Evolutionary conservation across 2,888 invertebrate species (phyloP), one percentile per base, ranked within the genome.

Genomic region (Drosophila emarginata): DNA sequence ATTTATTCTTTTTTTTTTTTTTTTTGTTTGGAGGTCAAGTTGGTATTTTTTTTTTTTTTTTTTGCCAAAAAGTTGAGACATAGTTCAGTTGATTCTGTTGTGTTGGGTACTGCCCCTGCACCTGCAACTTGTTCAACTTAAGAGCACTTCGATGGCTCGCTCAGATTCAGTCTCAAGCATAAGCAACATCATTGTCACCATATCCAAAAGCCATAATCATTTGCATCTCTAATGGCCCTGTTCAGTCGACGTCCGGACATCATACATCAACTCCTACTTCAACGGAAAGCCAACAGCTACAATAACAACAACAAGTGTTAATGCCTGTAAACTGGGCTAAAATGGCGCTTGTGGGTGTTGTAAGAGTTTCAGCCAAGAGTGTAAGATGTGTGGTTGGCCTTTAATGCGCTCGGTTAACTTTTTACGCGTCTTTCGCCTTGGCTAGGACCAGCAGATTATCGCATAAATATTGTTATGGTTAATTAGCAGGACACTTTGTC

Each of bases 391-490:
- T 62, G 69, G 45, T 12, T 71, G 79, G 51, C 68, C 67, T 72
- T 45, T 85, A 84, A 84, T 79, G 79, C 61, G 77, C 71, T 71
- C 72, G 79, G 76, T 80, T 85, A 85, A 78, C 80, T 78, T 85
- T 83, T 81, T 73, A 84, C 83, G 80, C 77, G 71, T 64, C 70
- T 70, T 67, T 37, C 18, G 36, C 78, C 78, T 72, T 76, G 65
- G 70, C 66, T 61, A 70, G 72, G 65, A 57, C 67, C 65, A 57
- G 59, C 70, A 74, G 73, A 81, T 84, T 78, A 81, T 76, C 64
- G 70, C 87, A 85, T 88, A 87, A 88, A 87, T 88, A 87, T 87
- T 89, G 78, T 85, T 80, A 86, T 86, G 88, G 83, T 80, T 87
- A 89, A 87, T 87, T 89, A 89, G 83, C 79, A 76, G 67, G 76